Base-by-base conservation (phyloP, 1,140 invertebrate genomes). In the Hirudo medicinalis region DNA sequence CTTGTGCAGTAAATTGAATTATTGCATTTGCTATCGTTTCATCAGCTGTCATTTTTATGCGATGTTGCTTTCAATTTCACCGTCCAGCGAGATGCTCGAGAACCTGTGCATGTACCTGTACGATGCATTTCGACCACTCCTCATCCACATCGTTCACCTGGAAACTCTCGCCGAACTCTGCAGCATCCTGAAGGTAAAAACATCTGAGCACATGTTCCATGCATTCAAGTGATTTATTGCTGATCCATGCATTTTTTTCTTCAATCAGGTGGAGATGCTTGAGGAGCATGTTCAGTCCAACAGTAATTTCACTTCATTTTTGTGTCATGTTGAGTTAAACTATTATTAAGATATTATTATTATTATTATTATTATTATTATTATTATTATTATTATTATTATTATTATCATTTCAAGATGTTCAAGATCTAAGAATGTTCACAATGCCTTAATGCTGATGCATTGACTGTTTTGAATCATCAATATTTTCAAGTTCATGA, bases 151-250 rank as follows among this genome's bases (percentile, higher is more conserved):
- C 68, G 93, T 95, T 80, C 95, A 99, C 83, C 84, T 99, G 76
- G 96, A 99, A 85, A 97, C 95, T 0, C 82, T 99, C 19, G 91
- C 94, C 0, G 96, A 99, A 82, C 87, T 99, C 27, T 98, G 94
- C 79, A 89, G 90, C 49, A 97, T 99, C 74, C 83, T 99, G 2
- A 87, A 85, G 75, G 79, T 76, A n/a, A 2, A 15, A 9, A 66
- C 15, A 19, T 67, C 4, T 67, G 32, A 8, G 20, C 17, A 15
- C 0, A 66, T 49, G 43, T 49, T 49, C 11, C 1, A 4, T 67
- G 29, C n/a, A n/a, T 8, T n/a, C 11, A 20, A 27, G 8, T 25
- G n/a, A 25, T 40, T 40, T 5, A 27, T 54, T 55, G 22, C 6
- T 53, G 49, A 72, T 54, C 54, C 0, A 13, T 15, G 67, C 70